These are phyloP conservation scores for Anodontia alba DNA, from an alignment of 2,888 invertebrate genomes.

Conservation along the genomic window DNA sequence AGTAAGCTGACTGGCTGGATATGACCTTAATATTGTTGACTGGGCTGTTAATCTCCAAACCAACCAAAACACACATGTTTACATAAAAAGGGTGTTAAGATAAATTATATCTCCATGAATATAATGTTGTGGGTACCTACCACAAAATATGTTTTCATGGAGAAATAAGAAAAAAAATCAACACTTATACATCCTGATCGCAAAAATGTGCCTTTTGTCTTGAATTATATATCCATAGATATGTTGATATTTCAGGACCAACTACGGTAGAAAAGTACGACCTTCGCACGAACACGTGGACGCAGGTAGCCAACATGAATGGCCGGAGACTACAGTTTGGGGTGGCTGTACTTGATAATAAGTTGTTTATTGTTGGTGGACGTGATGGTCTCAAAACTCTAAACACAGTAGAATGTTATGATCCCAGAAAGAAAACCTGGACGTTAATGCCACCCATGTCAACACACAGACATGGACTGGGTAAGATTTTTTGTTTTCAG, in stretches of 20 bases:
- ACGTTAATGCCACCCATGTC: conserved; percentile 93
- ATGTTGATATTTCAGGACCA: conserved; percentile 88
- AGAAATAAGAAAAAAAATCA: too few species aligned
- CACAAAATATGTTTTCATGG: too few species aligned
- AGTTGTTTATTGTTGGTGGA: conserved; percentile 95
- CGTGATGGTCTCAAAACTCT: conserved; percentile 96
- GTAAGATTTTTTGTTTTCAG: too few species aligned
- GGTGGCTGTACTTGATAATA: conserved; percentile 90
- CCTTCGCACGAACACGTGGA: conserved; percentile 92
- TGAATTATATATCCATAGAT: neutral
- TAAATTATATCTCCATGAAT: too few species aligned
- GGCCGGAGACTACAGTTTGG: conserved; percentile 95
- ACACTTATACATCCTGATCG: too few species aligned
- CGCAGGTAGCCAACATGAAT: conserved; percentile 91
- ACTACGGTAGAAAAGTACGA: conserved; percentile 96
- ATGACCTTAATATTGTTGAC: too few species aligned
- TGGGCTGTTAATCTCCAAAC: too few species aligned
- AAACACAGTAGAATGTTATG: conserved; percentile 85
- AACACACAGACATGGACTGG: conserved; percentile 90
- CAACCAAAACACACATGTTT: too few species aligned
- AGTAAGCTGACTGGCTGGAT: too few species aligned
- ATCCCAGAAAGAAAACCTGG: conserved; percentile 89
- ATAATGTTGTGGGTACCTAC: too few species aligned
- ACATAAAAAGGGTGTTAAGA: too few species aligned
- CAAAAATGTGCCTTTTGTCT: too few species aligned